Conservation (phyloP, 1,140 invertebrate genomes). For the Drosophila rufa region DNA sequence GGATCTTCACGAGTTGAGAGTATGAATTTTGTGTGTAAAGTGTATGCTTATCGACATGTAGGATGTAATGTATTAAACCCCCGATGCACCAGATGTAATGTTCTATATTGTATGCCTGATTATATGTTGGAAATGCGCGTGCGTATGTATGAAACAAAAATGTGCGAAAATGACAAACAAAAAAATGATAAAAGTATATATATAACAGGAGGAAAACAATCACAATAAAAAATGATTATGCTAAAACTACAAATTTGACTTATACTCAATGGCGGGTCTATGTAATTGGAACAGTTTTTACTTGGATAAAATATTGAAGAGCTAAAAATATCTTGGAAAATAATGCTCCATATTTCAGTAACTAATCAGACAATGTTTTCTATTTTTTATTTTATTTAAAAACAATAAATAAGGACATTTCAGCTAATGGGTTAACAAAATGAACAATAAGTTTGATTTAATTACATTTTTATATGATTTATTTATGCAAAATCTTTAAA, state of each 20-base stretch:
- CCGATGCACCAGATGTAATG: conserved; percentile 38
- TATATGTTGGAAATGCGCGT: conserved; percentile 59
- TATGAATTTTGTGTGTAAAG: conserved; percentile 54
- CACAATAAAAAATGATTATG: conserved; percentile 71
- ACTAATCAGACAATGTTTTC: too few species aligned
- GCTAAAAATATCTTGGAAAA: background rate
- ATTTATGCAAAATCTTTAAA: background rate
- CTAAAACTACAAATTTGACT: conserved; percentile 49
- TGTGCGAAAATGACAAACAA: conserved; percentile 57
- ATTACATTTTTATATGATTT: too few species aligned
- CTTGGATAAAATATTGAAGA: background rate
- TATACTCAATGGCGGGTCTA: background rate
- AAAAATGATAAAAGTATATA: conserved; percentile 50
- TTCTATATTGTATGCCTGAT: conserved; percentile 69
- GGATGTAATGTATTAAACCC: conserved; percentile 43
- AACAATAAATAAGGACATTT: too few species aligned
- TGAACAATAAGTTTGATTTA: too few species aligned
- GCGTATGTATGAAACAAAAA: conserved; percentile 69
- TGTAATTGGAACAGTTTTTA: too few species aligned
- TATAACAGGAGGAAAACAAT: conserved; percentile 45
- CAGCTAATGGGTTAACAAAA: too few species aligned
- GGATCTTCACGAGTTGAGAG: conserved; percentile 28
- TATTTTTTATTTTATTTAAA: too few species aligned
- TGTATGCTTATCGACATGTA: conserved; percentile 49
- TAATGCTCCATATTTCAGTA: too few species aligned